phyloP scores from a whole-genome alignment of 1,140 invertebrate species.

The Chlorops oryzae region DNA sequence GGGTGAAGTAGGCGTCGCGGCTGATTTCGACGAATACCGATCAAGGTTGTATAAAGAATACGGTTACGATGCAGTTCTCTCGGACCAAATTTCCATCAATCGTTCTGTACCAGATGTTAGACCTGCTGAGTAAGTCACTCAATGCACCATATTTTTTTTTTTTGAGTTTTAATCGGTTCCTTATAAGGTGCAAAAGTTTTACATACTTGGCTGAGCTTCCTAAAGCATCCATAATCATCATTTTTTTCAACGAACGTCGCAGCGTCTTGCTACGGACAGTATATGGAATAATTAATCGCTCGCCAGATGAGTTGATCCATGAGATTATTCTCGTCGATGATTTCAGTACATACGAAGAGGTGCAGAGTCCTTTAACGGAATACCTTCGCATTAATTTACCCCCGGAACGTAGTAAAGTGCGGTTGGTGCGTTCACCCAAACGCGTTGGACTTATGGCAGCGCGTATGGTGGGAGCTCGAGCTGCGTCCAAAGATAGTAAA shows the following conservation, averaged over 20 bases:
- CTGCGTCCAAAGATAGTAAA: slow-evolving; percentile 70
- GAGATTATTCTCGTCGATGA: slow-evolving; percentile 93
- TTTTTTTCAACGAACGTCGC: slow-evolving; percentile 90
- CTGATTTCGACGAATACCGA: too few relatives aligned
- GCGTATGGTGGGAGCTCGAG: slow-evolving; percentile 73
- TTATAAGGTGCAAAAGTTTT: slow-evolving; percentile 61
- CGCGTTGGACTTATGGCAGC: slow-evolving; percentile 84
- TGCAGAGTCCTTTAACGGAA: slow-evolving; percentile 58
- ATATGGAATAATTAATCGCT: slow-evolving; percentile 72
- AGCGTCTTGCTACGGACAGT: slow-evolving; percentile 77
- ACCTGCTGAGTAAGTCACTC: slow-evolving; percentile 49
- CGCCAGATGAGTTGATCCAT: slow-evolving; percentile 69
- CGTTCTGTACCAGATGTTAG: slow-evolving; percentile 68
- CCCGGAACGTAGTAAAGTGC: slow-evolving; percentile 32
- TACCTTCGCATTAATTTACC: slow-evolving; percentile 60
- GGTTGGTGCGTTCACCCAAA: slow-evolving; percentile 58
- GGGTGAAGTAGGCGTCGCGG: too few relatives aligned
- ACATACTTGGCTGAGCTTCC: slow-evolving; percentile 70
- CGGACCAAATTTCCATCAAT: slow-evolving; percentile 67
- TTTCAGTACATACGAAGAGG: slow-evolving; percentile 62
- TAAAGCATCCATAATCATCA: slow-evolving; percentile 78
- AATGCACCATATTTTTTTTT: slow-evolving; percentile 49
- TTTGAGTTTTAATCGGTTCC: slow-evolving; percentile 46
- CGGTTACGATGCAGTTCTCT: slow-evolving; percentile 70
- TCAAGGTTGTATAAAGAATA: too few relatives aligned